Evolutionary conservation across 2,888 invertebrate genomes (phyloP).

Genomic region (Drosophila austrosaltans): DNA sequence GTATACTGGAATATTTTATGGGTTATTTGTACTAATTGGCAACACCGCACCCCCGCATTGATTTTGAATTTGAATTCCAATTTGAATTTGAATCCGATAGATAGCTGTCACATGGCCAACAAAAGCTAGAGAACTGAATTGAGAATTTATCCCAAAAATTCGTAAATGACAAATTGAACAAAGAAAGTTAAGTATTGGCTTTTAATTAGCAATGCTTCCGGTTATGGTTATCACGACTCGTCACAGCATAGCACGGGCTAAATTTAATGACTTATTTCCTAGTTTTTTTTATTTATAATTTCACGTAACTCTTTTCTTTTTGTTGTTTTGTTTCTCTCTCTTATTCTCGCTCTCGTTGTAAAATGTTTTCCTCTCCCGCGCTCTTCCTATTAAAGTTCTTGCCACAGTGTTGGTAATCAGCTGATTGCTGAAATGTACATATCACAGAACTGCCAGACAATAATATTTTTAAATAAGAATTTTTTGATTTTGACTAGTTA

Average conservation of each 20-base stretch:
- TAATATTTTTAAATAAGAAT: neutral
- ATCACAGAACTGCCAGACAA: neutral
- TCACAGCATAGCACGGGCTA: slow-evolving; percentile 13
- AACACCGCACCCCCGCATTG: slow-evolving; percentile 38
- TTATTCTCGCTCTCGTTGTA: slow-evolving; percentile 44
- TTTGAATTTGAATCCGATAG: slow-evolving; percentile 17
- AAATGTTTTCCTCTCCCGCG: slow-evolving; percentile 20
- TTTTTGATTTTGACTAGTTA: neutral
- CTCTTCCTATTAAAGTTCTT: neutral
- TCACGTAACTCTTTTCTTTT: slow-evolving; percentile 67
- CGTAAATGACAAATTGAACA: slow-evolving; percentile 42
- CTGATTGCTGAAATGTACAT: slow-evolving; percentile 13
- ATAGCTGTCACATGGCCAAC: slow-evolving; percentile 56
- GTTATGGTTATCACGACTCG: slow-evolving; percentile 33
- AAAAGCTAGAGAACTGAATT: slow-evolving; percentile 26
- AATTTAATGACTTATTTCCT: slow-evolving; percentile 54
- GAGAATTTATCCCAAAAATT: slow-evolving; percentile 12
- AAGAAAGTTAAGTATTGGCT: slow-evolving; percentile 24
- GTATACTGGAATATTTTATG: slow-evolving; percentile 32
- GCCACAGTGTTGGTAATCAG: slow-evolving; percentile 2
- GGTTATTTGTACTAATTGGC: slow-evolving; percentile 56
- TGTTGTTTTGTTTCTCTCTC: slow-evolving; percentile 46
- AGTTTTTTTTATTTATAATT: slow-evolving; percentile 65
- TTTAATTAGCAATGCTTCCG: slow-evolving; percentile 31
- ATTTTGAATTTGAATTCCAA: slow-evolving; percentile 23